Conservation (phyloP, 2,797 vertebrate species). For the Pogoniulus pusillus region DNA sequence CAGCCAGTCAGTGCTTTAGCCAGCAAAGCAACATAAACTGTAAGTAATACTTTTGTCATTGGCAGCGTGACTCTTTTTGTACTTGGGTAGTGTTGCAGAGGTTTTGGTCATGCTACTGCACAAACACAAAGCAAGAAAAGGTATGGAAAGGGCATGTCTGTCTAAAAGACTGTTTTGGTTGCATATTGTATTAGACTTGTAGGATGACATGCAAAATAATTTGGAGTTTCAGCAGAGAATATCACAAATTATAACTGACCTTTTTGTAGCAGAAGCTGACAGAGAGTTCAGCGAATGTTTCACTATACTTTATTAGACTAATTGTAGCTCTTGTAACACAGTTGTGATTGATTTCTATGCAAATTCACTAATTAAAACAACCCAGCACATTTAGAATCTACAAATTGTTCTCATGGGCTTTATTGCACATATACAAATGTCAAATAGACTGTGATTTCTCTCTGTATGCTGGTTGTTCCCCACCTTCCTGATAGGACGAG, state of each 20-base stretch:
- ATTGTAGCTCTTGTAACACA: not conserved
- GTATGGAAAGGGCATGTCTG: not conserved
- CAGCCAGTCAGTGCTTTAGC: too few relatives aligned
- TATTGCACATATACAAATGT: not conserved
- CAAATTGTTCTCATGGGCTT: not conserved
- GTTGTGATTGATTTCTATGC: not conserved
- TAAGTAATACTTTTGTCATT: not conserved
- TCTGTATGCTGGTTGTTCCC: not conserved
- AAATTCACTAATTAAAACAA: not conserved
- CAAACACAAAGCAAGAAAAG: not conserved
- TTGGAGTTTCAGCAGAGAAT: not conserved
- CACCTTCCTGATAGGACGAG: not conserved
- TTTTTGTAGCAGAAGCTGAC: not conserved
- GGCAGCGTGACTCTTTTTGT: not conserved
- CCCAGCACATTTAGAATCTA: fast-evolving
- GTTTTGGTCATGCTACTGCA: not conserved
- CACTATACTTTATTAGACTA: not conserved
- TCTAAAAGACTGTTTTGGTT: not conserved
- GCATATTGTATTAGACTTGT: not conserved
- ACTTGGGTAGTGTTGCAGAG: not conserved
- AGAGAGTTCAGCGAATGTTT: not conserved
- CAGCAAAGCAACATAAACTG: not conserved
- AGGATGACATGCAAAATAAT: not conserved
- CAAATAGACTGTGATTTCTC: not conserved
- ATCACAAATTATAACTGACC: not conserved